These are phyloP conservation scores for Neocrepidodera transversa DNA, from an alignment of 2,888 invertebrate species.

Conservation along the genomic window DNA sequence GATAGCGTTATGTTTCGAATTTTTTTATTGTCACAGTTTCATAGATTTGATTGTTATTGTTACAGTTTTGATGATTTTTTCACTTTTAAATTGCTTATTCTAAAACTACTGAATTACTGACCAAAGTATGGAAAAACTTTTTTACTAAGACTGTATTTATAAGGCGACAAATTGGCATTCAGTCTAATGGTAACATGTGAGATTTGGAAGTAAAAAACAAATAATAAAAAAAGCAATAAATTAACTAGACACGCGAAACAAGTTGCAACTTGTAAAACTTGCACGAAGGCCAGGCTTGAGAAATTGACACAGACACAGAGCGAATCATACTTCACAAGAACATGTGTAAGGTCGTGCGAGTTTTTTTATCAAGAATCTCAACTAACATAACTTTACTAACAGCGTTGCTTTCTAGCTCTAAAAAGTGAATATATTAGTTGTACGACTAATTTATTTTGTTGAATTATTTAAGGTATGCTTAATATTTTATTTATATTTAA, in stretches of 20 bases:
- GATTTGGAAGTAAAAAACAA: neutral
- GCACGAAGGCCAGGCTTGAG: slow-evolving; percentile 11
- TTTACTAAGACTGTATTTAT: too few species aligned
- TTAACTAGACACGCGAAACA: slow-evolving; percentile 6
- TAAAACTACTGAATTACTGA: too few species aligned
- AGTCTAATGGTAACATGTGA: neutral
- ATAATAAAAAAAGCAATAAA: slow-evolving; percentile 1
- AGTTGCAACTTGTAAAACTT: slow-evolving; percentile 7
- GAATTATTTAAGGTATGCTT: neutral
- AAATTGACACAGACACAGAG: slow-evolving; percentile 3
- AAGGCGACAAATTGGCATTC: too few species aligned
- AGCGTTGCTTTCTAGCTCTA: neutral
- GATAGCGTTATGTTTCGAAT: too few species aligned
- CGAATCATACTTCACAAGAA: slow-evolving; percentile 9
- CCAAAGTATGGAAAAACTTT: too few species aligned
- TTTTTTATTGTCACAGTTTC: too few species aligned
- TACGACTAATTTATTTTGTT: neutral
- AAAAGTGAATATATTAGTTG: neutral
- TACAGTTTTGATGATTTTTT: too few species aligned
- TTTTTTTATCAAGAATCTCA: slow-evolving; percentile 7
- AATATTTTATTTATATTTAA: neutral
- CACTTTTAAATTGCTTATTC: too few species aligned
- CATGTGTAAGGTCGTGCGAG: slow-evolving; percentile 11
- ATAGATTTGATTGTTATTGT: too few species aligned
- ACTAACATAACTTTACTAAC: neutral